A percentile compares a stretch with the other conserved stretches of the same genome.
Conservation (phyloP, 2,113 vertebrate genomes). For the Panthera leo region DNA sequence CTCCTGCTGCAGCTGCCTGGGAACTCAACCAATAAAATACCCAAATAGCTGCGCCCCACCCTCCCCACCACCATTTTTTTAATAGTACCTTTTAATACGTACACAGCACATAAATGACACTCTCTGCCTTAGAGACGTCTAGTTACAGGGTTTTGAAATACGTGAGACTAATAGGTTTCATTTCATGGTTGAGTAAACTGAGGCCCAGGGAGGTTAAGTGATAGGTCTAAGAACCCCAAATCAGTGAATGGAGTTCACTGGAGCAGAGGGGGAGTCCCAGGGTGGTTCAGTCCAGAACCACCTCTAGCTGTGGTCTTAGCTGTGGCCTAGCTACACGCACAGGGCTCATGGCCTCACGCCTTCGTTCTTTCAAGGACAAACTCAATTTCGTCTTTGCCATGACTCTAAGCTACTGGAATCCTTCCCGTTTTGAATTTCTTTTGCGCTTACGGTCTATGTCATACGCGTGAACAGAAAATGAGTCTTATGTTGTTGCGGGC, state of each 20-base stretch:
- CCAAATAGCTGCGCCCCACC: not conserved
- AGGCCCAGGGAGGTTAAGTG: not conserved
- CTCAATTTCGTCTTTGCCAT: not conserved
- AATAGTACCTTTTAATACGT: not conserved
- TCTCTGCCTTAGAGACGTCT: not conserved
- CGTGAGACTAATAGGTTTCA: not conserved
- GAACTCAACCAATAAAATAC: not conserved
- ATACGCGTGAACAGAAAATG: too few species aligned
- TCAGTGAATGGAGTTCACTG: not conserved
- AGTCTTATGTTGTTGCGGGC: not conserved
- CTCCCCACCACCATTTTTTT: not conserved
- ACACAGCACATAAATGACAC: not conserved
- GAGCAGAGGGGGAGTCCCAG: not conserved
- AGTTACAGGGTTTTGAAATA: not conserved
- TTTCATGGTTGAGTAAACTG: not conserved
- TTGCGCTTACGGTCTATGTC: not conserved
- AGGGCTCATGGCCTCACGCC: not conserved
- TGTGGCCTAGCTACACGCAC: rapidly evolving
- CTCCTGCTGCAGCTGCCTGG: not conserved
- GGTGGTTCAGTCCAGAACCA: not conserved
- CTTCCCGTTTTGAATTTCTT: not conserved
- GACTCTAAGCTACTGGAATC: not conserved
- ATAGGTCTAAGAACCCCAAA: not conserved
- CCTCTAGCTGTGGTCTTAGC: rapidly evolving
- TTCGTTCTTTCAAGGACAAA: not conserved